Percentiles rank a stretch among this genome's conserved stretches.
Conservation (phyloP, 2,888 invertebrate genomes). For the Cremastobaeus sp. region DNA sequence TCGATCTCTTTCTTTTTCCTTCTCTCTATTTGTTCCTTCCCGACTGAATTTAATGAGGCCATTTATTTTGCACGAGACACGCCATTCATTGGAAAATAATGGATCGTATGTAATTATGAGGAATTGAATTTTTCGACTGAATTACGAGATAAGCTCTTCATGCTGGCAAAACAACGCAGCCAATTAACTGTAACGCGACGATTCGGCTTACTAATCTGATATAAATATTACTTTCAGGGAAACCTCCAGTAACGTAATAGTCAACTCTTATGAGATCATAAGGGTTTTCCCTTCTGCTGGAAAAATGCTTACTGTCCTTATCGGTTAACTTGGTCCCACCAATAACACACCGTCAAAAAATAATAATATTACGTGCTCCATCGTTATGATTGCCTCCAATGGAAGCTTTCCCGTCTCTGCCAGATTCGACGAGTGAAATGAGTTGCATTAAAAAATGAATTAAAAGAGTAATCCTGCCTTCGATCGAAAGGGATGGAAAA, state of each 20-base stretch:
- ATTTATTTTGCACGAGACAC: conserved; percentile 44
- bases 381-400: too few relatives aligned
- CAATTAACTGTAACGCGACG: too few relatives aligned
- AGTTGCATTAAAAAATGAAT: conserved; percentile 71
- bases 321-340: too few relatives aligned
- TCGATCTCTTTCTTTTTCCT: conserved; percentile 15
- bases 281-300: too few relatives aligned
- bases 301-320: too few relatives aligned
- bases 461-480: conserved; percentile 73
- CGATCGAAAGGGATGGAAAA: conserved; percentile 71
- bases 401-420: too few relatives aligned
- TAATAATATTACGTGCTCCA: too few relatives aligned
- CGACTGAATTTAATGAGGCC: conserved; percentile 42
- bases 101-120: conserved; percentile 39
- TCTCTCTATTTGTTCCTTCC: conserved; percentile 32
- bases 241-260: too few relatives aligned
- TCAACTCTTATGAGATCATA: too few relatives aligned
- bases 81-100: conserved; percentile 38
- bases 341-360: conserved; percentile 26
- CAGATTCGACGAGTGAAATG: conserved; percentile 64
- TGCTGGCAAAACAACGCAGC: too few relatives aligned
- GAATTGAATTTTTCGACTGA: conserved; percentile 31
- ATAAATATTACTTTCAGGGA: too few relatives aligned
- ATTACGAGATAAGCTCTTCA: conserved; percentile 1
- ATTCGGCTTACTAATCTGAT: too few relatives aligned